Conservation (phyloP, 2,113 vertebrate species). For the Corythornis madagascariensis region DNA sequence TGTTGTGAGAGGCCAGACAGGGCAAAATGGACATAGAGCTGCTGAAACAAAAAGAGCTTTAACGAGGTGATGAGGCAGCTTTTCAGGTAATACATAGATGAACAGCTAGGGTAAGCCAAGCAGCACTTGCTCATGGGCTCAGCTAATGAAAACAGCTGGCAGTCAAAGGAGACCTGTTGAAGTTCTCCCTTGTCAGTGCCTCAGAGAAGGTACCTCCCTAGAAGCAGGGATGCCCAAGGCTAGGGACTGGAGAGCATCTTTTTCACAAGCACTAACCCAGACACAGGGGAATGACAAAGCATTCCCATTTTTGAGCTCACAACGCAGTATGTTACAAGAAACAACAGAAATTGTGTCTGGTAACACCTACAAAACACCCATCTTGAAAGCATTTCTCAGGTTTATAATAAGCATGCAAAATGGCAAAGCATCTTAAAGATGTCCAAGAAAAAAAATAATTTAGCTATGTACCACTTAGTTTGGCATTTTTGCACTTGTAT, state of each 20-base stretch:
- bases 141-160: rapidly evolving
- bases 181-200: rapidly evolving
- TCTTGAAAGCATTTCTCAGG: neutral
- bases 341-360: neutral
- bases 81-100: neutral
- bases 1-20: no score
- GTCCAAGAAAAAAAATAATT: neutral
- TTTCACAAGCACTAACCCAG: neutral
- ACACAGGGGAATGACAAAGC: rapidly evolving
- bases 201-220: rapidly evolving
- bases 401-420: neutral
- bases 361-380: neutral
- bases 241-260: rapidly evolving
- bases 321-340: neutral
- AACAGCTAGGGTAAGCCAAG: neutral
- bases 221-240: rapidly evolving
- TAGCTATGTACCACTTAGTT: neutral
- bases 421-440: neutral
- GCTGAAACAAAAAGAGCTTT: neutral
- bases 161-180: rapidly evolving
- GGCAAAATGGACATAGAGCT: rapidly evolving
- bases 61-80: no score
- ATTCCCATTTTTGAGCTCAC: neutral
- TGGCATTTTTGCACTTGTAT: neutral
- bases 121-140: rapidly evolving